A percentile compares a stretch with the other conserved stretches of the same genome.
Conservation (phyloP, 2,797 vertebrate species). For the Poecilia picta region DNA sequence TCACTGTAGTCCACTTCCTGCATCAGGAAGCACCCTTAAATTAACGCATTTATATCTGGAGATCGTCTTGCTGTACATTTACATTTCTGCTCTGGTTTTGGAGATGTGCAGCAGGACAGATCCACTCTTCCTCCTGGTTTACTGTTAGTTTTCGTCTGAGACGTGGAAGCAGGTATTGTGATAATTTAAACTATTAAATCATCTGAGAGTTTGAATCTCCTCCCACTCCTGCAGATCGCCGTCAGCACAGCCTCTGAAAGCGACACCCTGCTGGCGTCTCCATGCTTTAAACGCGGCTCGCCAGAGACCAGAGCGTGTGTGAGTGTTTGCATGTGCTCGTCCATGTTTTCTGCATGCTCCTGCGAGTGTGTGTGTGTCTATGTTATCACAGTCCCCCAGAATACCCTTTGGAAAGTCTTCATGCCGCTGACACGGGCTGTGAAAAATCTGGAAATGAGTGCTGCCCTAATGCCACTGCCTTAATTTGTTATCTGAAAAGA, state of each 20-base stretch:
- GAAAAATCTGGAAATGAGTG: conserved; percentile 70
- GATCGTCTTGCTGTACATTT: neutral
- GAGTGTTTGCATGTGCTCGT: conserved; percentile 46
- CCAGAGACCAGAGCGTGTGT: conserved; percentile 23
- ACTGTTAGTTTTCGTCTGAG: neutral
- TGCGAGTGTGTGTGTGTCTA: conserved; percentile 36
- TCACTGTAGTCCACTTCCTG: too few species aligned
- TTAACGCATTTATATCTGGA: too few species aligned
- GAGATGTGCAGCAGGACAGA: neutral
- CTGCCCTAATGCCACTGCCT: conserved; percentile 68
- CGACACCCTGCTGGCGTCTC: conserved; percentile 43
- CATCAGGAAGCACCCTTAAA: too few species aligned
- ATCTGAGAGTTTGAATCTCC: conserved; percentile 14
- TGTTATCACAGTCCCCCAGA: conserved; percentile 75
- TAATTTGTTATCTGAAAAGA: conserved; percentile 78
- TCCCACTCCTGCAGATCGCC: conserved; percentile 47
- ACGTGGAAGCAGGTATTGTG: neutral
- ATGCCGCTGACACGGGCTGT: conserved; percentile 62
- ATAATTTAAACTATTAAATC: neutral
- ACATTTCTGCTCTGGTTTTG: neutral
- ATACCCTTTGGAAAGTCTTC: conserved; percentile 72
- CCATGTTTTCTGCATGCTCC: conserved; percentile 40
- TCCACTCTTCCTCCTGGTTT: neutral
- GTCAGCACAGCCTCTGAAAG: conserved; percentile 54
- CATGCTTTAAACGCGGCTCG: conserved; percentile 38